A percentile compares a stretch with the other conserved stretches of the same genome.
These are phyloP conservation scores for Ciconia nigra DNA, from an alignment of 2,797 vertebrate genomes.

Conservation along the genomic window DNA sequence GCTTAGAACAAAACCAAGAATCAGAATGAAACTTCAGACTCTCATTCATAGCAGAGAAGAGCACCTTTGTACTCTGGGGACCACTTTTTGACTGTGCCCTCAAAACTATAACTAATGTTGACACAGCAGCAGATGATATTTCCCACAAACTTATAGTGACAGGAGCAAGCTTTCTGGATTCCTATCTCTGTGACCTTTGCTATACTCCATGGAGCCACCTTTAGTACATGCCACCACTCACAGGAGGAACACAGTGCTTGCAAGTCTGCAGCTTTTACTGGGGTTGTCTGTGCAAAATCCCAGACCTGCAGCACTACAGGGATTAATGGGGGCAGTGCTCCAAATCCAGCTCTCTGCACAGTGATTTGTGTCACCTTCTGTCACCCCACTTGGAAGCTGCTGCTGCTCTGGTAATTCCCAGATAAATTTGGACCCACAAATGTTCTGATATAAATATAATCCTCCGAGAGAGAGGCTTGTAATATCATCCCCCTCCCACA, in stretches of 20 bases:
- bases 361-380: background rate
- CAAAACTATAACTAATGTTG: background rate
- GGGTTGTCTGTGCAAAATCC: background rate
- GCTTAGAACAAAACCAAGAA: background rate
- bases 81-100: background rate
- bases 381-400: background rate
- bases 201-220: background rate
- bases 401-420: background rate
- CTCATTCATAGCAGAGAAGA: background rate
- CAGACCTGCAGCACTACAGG: background rate
- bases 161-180: background rate
- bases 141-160: background rate
- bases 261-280: background rate
- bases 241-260: background rate
- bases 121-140: background rate
- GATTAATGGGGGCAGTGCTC: rapidly evolving
- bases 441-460: background rate
- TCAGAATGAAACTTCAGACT: background rate
- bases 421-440: background rate
- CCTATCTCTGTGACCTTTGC: background rate
- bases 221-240: background rate
- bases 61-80: background rate
- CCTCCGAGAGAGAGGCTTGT: background rate
- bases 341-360: background rate
- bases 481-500: background rate